Base-by-base conservation (phyloP, 2,888 invertebrate genomes). In the Ctena decussata region DNA sequence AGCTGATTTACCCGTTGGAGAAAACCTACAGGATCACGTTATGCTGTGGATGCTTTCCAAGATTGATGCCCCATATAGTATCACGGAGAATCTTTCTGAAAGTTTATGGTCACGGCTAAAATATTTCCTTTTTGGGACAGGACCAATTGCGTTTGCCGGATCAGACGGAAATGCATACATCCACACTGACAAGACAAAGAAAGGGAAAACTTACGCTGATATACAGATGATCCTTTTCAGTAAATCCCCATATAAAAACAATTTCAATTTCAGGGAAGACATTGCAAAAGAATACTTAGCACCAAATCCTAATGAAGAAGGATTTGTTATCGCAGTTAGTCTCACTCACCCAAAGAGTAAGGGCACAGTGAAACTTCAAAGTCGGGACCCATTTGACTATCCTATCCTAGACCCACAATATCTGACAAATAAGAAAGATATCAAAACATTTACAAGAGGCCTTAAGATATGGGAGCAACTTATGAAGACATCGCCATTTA, bases 351-450 rank as follows among this genome's bases (percentile, higher is more conserved):
- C 97, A 97, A 80, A 98, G 98, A 94, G 97, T 82, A 96, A 97
- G 5, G 99, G 99, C 0, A 97, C 97, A 90, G 97, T 99, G 0
- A 97, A 97, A 89, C 96, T 99, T 30, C 96, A 97, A 73, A 97
- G 97, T 87, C 95, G 96, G 0, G 98, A 98, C 96, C 98, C 98
- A 0, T 96, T 97, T 32, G 97, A 97, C 83, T 97, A 97, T 95
- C 98, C 98, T 0, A 94, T 97, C 46, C 98, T 99, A 95, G 97
- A 99, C 96, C 98, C 99, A 0, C 98, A 98, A 93, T 99, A 99
- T 95, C 98, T 98, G 84, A 96, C 96, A 35, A 95, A 97, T 11
- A 39, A 72, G 24, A 49, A 72, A 15, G 89, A 89, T 44, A 30
- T 85, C 0, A 73, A 78, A 30, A 71, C 69, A 24, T 72, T 81